Percentiles rank a stretch among this genome's conserved stretches.
Conservation (phyloP, 2,888 invertebrate species). For the Heteromyza rotundicornis region DNA sequence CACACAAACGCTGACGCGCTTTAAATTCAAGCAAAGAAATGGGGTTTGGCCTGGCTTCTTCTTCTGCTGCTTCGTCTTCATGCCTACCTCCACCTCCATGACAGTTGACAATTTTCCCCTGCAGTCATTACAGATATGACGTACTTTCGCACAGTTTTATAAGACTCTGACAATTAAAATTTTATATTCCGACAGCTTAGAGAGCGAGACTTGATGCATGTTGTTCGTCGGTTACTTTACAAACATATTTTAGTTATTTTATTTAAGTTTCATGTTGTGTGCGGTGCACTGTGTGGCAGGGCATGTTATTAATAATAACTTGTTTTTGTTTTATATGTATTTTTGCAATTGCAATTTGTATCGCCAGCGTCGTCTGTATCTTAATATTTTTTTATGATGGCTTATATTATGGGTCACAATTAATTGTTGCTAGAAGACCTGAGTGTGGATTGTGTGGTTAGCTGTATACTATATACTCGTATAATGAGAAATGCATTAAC, state of each 20-base stretch:
- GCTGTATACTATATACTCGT: no score
- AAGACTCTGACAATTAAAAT: conserved; percentile 19
- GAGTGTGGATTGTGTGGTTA: no score
- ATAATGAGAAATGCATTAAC: no score
- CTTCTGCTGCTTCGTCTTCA: no score
- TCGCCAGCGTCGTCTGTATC: no score
- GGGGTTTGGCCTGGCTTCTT: not conserved
- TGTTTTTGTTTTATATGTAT: not conserved
- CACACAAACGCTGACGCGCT: not conserved
- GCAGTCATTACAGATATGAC: not conserved
- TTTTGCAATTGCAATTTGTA: no score
- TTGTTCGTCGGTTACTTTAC: not conserved
- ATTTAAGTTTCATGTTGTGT: no score
- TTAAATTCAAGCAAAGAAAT: not conserved
- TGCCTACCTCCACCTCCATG: not conserved
- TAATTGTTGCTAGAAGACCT: conserved; percentile 3
- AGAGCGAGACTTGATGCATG: not conserved
- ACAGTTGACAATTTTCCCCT: conserved; percentile 18
- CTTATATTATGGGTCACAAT: conserved; percentile 9
- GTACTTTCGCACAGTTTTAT: conserved; percentile 17
- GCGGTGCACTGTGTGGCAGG: not conserved
- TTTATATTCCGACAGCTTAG: not conserved
- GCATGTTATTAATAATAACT: not conserved
- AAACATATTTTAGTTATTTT: not conserved
- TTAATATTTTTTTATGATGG: not conserved